Percentiles rank a stretch among this genome's conserved stretches.
These are phyloP conservation scores for Aleiodes leptofemur DNA, from an alignment of 2,888 invertebrate genomes.

Conservation along the genomic window DNA sequence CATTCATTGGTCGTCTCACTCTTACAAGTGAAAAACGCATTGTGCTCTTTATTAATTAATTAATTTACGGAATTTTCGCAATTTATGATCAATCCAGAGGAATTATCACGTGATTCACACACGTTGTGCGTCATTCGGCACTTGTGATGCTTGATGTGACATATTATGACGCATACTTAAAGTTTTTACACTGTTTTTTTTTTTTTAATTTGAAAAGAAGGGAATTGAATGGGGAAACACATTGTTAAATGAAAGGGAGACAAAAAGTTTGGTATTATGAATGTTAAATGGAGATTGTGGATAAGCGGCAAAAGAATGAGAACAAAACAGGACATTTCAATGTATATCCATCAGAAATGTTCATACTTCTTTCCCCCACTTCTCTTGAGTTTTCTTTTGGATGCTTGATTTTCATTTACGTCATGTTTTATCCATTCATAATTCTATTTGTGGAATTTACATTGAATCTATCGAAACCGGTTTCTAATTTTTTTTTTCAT, in stretches of 20 bases:
- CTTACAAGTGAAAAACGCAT: neutral
- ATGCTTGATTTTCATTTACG: slow-evolving; percentile 22
- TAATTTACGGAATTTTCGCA: neutral
- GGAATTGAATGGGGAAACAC: too few species aligned
- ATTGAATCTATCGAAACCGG: slow-evolving; percentile 19
- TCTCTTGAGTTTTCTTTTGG: neutral
- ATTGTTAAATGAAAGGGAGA: neutral
- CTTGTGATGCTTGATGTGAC: slow-evolving; percentile 2
- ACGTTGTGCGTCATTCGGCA: slow-evolving; percentile 12
- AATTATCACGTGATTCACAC: slow-evolving; percentile 16
- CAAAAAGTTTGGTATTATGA: slow-evolving; percentile 19
- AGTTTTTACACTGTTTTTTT: neutral
- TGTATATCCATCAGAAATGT: slow-evolving; percentile 1
- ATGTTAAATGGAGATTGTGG: slow-evolving; percentile 37
- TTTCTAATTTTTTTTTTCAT: neutral
- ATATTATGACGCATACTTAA: slow-evolving; percentile 15
- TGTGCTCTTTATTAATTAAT: neutral
- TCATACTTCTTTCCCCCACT: neutral
- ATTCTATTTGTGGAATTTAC: slow-evolving; percentile 34
- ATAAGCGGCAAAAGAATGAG: neutral
- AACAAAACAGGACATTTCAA: slow-evolving; percentile 10
- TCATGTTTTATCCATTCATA: slow-evolving; percentile 40
- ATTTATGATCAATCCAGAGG: neutral
- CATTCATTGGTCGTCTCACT: too few species aligned
- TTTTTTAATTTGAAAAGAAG: neutral